Evolutionary conservation across 2,797 vertebrate species (phyloP), one percentile per base, ranked within the genome.

Genomic region (Poeciliopsis infans): DNA sequence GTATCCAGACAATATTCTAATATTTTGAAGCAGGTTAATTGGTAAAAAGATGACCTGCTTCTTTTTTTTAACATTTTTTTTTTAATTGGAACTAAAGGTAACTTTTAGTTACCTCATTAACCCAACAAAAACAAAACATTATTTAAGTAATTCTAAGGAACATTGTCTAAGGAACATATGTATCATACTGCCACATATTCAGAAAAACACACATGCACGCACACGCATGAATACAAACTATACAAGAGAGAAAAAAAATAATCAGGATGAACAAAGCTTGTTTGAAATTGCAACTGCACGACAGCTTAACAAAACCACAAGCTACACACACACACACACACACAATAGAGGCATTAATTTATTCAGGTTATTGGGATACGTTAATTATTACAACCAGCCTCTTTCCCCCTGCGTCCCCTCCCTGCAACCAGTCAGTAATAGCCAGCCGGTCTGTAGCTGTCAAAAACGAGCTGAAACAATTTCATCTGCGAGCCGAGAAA

Each of bases 391-490:
- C 89, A 91, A 89, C 91, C 91, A 91, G 84, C 78, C 83, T 47
- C 72, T 41, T 51, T 43, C 55, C 71, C 64, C 74, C 25, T 74
- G 16, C 41, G 20, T 41, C 43, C 49, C 61, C 72, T 18, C 86
- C 16, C 75, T 15, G 45, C 15, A 33, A 7, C 51, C 64, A 64
- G 68, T 31, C 86, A 87, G 85, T 93, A 91, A 91, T 90, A 93
- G 89, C 92, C 86, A 68, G 72, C 83, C 74, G 66, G 78, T 90
- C 83, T 86, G 88, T 86, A 93, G 94, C 95, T 95, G 95, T 96
- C 95, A 96, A 93, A 95, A 95, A 95, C 92, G 94, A 93, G 89
- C 91, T 77, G 89, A 89, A 96, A 95, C 93, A 94, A 95, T 96
- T 95, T 95, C 90, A 94, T 95, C 91, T 94, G 91, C 57, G 80